Base-by-base conservation (phyloP, 2,888 invertebrate species). In the Cotesia congregata region DNA sequence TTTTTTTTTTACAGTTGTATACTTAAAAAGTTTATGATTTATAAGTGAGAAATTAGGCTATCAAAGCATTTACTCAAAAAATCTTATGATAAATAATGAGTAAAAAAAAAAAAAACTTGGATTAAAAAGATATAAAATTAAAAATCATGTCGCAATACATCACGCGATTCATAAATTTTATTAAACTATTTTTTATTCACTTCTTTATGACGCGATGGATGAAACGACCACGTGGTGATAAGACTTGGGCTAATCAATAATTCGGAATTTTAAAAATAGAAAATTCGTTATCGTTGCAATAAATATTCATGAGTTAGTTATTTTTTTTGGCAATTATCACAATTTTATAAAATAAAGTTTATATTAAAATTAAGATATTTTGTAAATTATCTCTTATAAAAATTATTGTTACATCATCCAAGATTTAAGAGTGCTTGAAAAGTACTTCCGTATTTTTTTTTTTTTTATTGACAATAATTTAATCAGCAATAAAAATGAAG, bases 221-320 rank as follows among this genome's bases (percentile, higher is more conserved):
- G 59, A 20, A 9, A 12, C 68, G 41, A 70, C 60, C 70, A 70
- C 60, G 70, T 70, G 70, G 70, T 39, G 70, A 70, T 70, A 41
- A 68, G 59, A 12, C 38, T 70, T 59, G 6, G 7, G n/a, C 7
- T 59, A 59, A 60, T 70, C 38, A 30, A 70, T 70, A 60, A 70
- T 60, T n/a, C 38, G 30, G 38, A 30, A 20, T 59, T 60, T 70
- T 59, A 30, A 59, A 30, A 15, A 60, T 59, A 9, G 20, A 59
- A 50, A 59, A 60, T 50, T 50, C 12, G 50, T 50, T 50, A 50
- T 50, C 50, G 50, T 50, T 12, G 7, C 50, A 50, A 3, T 12
- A 7, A 7, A 12, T 50, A 12, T 12, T 50, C 12, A 12, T 1
- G 12, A 50, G 3, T 50, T 12, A 4, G 7, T 12, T 50, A 12